Evolutionary conservation across 2,797 vertebrate species (phyloP), one percentile per base, ranked within the genome.

Genomic region (Amblyraja radiata): DNA sequence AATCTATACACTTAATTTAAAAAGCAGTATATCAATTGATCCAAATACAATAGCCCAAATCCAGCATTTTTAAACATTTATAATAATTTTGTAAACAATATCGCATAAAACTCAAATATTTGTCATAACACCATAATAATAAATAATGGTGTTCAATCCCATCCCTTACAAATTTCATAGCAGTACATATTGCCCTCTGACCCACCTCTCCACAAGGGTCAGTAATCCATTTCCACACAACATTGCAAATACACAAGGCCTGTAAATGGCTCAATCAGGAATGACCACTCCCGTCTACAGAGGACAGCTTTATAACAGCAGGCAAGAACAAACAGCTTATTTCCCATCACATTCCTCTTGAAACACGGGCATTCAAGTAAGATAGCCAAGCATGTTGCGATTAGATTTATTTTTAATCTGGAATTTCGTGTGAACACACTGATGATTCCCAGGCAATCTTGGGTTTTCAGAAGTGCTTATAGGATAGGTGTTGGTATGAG

Each of bases 241-340:
- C 74, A 94, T 95, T 96, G 95, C 95, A 95, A 95, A 96, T 96
- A 97, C 95, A 96, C 96, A 96, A 96, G 96, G 95, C 95, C 94
- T 95, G 94, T 95, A 28, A 0, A 94, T 94, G 65, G 76, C 93
- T 93, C 73, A 93, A 90, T 71, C 84, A 93, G 88, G 95, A 94
- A 95, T 95, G 94, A 94, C 95, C 94, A 93, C 94, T 93, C 95
- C 95, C 95, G 95, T 93, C 95, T 94, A 93, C 2, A 93, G 94
- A 94, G 96, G 96, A 97, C 96, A 95, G 96, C 96, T 98, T 97
- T 95, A 97, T 97, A 96, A 93, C 94, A 96, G 93, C 79, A 93
- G 93, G 95, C 93, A 93, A 94, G 95, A 94, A 93, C 94, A 94
- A 95, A 95, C 93, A 84, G 94, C 97, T 97, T 97, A 97, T 68